Evolutionary conservation across 1,140 invertebrate species (phyloP), one percentile per base, ranked within the genome.

Genomic region (Musca domestica): DNA sequence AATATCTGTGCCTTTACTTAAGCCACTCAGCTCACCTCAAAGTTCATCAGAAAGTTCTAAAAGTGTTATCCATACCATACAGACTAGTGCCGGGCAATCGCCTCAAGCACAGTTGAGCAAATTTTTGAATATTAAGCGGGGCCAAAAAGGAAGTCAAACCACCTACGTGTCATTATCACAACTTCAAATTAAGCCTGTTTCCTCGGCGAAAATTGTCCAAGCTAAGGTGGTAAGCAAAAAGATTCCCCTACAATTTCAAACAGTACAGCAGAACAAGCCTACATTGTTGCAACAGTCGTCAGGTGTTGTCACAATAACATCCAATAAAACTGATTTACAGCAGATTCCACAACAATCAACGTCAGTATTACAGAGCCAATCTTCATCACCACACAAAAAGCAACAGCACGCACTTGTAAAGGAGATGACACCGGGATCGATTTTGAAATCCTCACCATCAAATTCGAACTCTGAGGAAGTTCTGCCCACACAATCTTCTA

Each of bases 1-100:
- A 17, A 87, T 87, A 68, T 87, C 86, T 12, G 86, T 87, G 30
- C 86, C 86, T 7, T 79, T 87, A 47, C 72, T 87, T n/a, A 87
- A 86, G 71, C 85, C 81, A 48, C 71, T 85, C 51, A 68, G 56
- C 46, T 68, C 71, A 19, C 27, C 73, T 47, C 63, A 74, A 41
- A 17, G 73, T 49, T 65, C 71, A 47, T 71, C 70, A 23, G 56
- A 61, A 1, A 30, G 56, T 61, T 25, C 56, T 19, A 61, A 61
- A 61, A 61, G 56, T 61, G 56, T 61, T 3, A 61, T 61, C 17
- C 56, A 61, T 15, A 41, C 56, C 74, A 75, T 23, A 25, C 75
- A n/a, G 30, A 73, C 14, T 49, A 61, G 52, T 68, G 69, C 3
- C 74, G 74, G 48, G 67, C 70, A 46, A 70, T 66, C 12, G 69